phyloP scores from a whole-genome alignment of 2,113 vertebrate genomes.

The Eonycteris spelaea region DNA sequence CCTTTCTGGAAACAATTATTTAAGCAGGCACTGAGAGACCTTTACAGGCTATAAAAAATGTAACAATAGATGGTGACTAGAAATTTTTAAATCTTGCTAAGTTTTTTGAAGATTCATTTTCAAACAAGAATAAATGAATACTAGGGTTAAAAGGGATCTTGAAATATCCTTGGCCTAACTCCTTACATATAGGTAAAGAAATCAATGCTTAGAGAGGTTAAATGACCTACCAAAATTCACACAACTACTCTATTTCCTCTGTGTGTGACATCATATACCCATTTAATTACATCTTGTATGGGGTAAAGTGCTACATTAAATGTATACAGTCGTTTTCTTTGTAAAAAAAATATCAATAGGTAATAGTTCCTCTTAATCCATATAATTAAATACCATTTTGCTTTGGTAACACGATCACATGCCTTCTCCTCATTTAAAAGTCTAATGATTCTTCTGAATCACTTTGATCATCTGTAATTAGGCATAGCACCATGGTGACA shows the following conservation, averaged over 20 bases:
- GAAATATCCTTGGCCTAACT: not conserved
- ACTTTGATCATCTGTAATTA: not conserved
- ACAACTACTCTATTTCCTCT: not conserved
- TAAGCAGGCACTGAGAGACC: not conserved
- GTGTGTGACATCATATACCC: not conserved
- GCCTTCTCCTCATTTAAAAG: not conserved
- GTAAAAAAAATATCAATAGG: not conserved
- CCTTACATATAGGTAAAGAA: not conserved
- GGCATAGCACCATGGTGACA: not conserved
- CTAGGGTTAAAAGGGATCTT: not conserved
- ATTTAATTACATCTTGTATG: not conserved
- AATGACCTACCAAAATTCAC: not conserved
- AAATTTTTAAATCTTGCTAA: not conserved
- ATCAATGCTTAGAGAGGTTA: not conserved
- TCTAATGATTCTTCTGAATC: not conserved
- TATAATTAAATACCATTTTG: not conserved
- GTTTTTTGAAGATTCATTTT: not conserved
- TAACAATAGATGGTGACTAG: not conserved
- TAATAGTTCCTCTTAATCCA: not conserved
- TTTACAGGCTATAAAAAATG: not conserved
- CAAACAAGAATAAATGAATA: not conserved
- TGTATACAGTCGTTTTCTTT: not conserved
- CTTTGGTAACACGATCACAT: not conserved
- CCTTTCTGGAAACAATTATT: not conserved
- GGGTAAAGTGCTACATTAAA: not conserved